These are phyloP conservation scores for Papilio machaon DNA, from an alignment of 1,140 invertebrate species.

Conservation along the genomic window DNA sequence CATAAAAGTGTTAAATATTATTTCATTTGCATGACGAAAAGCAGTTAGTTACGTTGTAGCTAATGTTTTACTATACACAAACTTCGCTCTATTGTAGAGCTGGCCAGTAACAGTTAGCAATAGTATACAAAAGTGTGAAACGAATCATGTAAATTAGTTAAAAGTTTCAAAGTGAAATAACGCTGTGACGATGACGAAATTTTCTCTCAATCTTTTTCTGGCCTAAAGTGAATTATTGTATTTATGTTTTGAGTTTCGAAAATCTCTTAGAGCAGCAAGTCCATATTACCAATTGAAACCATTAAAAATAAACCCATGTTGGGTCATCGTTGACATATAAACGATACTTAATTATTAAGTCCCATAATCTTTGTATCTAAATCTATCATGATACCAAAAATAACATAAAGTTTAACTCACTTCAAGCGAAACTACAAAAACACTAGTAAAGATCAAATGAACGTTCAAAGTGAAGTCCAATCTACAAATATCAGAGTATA, in stretches of 20 bases:
- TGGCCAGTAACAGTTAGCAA: not conserved
- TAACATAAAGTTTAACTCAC: no score
- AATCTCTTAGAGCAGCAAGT: not conserved
- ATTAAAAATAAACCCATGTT: no score
- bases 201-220: not conserved
- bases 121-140: not conserved
- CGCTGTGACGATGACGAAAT: not conserved
- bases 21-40: slow-evolving; percentile 21
- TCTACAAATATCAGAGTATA: no score
- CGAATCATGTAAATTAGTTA: not conserved
- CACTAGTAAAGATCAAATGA: no score
- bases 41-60: not conserved
- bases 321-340: no score
- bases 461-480: no score
- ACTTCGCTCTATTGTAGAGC: not conserved
- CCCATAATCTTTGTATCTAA: no score
- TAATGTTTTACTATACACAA: not conserved
- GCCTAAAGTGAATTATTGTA: not conserved
- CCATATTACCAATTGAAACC: not conserved
- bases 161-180: not conserved
- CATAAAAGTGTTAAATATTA: slow-evolving; percentile 4
- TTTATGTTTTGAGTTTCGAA: not conserved
- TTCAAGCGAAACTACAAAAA: no score
- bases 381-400: no score
- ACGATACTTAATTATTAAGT: no score